These are phyloP conservation scores for Pseudococcus jackbeardsleyi DNA, from an alignment of 2,888 invertebrate species.

Conservation along the genomic window DNA sequence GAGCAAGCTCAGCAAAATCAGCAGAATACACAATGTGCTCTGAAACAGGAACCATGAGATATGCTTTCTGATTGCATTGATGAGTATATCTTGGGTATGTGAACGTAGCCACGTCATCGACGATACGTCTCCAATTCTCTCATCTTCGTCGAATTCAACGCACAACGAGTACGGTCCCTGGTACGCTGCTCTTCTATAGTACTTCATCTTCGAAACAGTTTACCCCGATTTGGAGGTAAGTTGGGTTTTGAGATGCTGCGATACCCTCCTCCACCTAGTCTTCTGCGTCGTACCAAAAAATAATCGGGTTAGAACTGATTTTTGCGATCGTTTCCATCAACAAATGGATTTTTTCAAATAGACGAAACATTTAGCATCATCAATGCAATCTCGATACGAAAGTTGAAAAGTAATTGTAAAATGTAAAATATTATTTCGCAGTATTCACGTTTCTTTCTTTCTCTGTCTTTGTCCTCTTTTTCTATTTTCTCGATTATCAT, in stretches of 20 bases:
- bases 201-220: neutral
- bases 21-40: constrained; percentile 4
- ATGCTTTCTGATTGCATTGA: constrained; percentile 63
- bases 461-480: neutral
- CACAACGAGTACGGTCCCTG: neutral
- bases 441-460: neutral
- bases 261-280: neutral
- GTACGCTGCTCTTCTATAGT: neutral
- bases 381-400: constrained; percentile 54
- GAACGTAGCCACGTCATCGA: constrained; percentile 8
- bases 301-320: too few relatives aligned
- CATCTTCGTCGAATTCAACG: neutral
- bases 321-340: too few relatives aligned
- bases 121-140: neutral
- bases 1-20: constrained; percentile 6
- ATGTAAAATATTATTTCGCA: constrained; percentile 13
- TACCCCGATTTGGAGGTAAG: neutral
- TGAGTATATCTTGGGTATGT: constrained; percentile 58
- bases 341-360: too few relatives aligned
- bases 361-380: neutral
- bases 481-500: neutral
- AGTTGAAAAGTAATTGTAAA: constrained; percentile 2
- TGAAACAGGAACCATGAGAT: constrained; percentile 62
- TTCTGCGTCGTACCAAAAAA: neutral
- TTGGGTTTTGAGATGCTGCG: neutral